Evolutionary conservation across 2,797 vertebrate genomes (phyloP).

Genomic region (Paguma larvata): DNA sequence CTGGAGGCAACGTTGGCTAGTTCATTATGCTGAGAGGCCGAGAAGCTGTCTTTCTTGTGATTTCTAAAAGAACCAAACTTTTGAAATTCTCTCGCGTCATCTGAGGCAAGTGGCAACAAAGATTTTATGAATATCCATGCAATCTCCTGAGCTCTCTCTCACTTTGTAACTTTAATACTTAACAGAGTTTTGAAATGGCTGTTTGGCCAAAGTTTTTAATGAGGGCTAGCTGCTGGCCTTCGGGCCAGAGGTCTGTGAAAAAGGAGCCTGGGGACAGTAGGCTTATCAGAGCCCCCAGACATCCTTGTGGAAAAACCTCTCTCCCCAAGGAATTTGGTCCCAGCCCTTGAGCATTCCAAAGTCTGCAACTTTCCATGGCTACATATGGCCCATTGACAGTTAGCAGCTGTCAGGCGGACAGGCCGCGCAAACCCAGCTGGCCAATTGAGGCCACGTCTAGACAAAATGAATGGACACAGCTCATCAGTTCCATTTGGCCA

Average conservation of each 20-base stretch:
- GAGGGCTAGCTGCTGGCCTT: background rate
- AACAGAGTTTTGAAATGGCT: background rate
- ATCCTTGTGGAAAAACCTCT: background rate
- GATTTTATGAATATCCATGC: background rate
- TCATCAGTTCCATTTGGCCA: slow-evolving; percentile 14
- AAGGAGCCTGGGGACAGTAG: background rate
- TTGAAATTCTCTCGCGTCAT: background rate
- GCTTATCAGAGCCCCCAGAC: background rate
- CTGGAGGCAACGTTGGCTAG: background rate
- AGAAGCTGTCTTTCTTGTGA: background rate
- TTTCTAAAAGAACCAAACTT: slow-evolving; percentile 4
- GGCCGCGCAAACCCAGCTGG: slow-evolving; percentile 32
- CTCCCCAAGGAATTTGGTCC: slow-evolving; percentile 7
- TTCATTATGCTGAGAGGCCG: background rate
- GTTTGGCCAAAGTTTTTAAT: background rate
- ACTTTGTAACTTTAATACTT: background rate
- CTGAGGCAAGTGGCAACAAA: background rate
- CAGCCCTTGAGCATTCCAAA: slow-evolving; percentile 34
- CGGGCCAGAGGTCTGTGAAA: background rate
- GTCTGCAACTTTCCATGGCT: background rate
- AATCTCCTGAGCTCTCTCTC: background rate
- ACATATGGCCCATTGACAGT: slow-evolving; percentile 62
- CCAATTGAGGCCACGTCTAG: slow-evolving; percentile 20
- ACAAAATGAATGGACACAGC: slow-evolving; percentile 21
- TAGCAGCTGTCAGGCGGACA: slow-evolving; percentile 38